Evolutionary conservation across 2,113 vertebrate species (phyloP), one percentile per base, ranked within the genome.

Genomic region (Vanacampus margaritifer): DNA sequence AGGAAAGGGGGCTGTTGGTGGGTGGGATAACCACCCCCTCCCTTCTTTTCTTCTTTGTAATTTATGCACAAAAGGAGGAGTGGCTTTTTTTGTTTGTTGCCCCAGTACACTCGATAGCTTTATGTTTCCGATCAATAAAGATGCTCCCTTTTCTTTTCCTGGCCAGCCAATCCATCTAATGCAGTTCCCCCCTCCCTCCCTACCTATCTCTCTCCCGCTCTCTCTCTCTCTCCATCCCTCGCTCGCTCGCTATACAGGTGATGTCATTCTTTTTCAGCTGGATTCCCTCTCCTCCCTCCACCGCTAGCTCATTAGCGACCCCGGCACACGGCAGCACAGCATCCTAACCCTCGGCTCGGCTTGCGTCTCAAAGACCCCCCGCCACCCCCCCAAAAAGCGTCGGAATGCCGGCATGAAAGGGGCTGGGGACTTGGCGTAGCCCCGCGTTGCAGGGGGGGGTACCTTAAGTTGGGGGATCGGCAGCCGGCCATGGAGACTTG

Each of bases 121-220:
- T 83, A 89, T 88, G 86, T 89, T 87, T 76, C 84, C 67, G 87
- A 92, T 94, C 93, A 94, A 82, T 95, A 93, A 92, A 92, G 88
- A 93, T 92, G 90, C 92, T 92, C 91, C 87, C 65, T 36, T 65
- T 39, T 48, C 35, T 61, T 61, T 74, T 66, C 51, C 56, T 68
- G 68, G 39, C 69, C 94, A 92, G 92, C 93, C 94, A 95, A 93
- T 96, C 94, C 93, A 93, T 94, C 93, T 96, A 96, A 95, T 96
- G 95, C 94, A 95, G 93, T 93, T 92, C 92, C 92, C 88, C 90
- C 57, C 69, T 91, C 91, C 17, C 63, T 28, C 91, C 92, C 85
- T 93, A 92, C 93, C 93, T 93, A 74, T 89, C 78, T 54, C 73
- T 14, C 57, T 68, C 80, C 51, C 60, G 60, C 63, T 56, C 69